phyloP scores from a whole-genome alignment of 2,888 invertebrate genomes.

The Odontothrips loti region DNA sequence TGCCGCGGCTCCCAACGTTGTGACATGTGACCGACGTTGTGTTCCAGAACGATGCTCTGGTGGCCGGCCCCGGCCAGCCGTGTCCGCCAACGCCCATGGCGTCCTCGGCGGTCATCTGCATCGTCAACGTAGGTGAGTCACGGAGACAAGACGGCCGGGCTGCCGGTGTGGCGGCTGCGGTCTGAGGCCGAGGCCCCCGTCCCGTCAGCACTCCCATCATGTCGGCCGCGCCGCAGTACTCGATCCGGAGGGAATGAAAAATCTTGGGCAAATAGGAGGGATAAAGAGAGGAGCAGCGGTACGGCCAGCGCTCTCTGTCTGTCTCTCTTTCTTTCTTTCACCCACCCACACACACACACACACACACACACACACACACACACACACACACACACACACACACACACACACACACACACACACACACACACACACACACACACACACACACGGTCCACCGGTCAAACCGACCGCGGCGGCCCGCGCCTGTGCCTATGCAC shows the following conservation, averaged over 20 bases:
- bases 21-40: background rate
- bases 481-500: no score
- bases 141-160: background rate
- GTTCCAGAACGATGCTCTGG: constrained; percentile 11
- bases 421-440: background rate
- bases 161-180: no score
- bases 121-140: constrained; percentile 20
- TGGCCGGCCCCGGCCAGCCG: background rate
- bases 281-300: background rate
- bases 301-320: background rate
- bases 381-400: background rate
- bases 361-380: background rate
- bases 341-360: background rate
- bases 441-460: no score
- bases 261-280: background rate
- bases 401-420: background rate
- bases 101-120: constrained; percentile 16
- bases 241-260: background rate
- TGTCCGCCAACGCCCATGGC: background rate
- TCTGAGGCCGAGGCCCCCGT: no score
- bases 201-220: no score
- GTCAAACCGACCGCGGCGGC: no score
- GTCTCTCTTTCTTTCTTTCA: background rate
- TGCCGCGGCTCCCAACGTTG: no score
- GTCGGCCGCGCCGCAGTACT: background rate